These are phyloP conservation scores for Megaceryle maxima DNA, from an alignment of 2,113 vertebrate species.

Conservation along the genomic window DNA sequence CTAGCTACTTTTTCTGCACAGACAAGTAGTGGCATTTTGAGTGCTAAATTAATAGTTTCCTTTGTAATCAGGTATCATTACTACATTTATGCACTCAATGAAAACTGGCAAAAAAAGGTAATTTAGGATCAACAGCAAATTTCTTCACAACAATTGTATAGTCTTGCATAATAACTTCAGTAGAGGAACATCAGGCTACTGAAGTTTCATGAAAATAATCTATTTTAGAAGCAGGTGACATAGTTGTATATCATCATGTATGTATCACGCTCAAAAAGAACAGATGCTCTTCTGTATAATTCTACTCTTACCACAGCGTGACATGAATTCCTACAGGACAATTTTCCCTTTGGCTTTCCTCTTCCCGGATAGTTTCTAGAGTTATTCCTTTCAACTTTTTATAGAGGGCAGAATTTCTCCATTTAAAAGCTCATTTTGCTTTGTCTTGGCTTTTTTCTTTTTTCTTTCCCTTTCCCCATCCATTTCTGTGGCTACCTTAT, in stretches of 20 bases:
- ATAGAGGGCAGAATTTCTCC: background rate
- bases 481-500: background rate
- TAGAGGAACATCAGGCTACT: background rate
- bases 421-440: background rate
- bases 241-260: fast-evolving
- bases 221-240: background rate
- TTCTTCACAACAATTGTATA: background rate
- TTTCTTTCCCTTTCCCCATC: background rate
- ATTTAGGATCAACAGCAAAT: background rate
- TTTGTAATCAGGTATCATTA: slow-evolving; percentile 10
- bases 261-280: background rate
- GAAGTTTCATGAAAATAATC: background rate
- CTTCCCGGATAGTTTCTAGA: background rate
- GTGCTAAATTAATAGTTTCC: slow-evolving; percentile 6
- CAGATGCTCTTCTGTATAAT: background rate
- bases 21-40: background rate
- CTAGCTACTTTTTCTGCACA: background rate
- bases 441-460: background rate
- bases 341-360: background rate
- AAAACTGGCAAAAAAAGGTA: background rate
- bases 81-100: background rate
- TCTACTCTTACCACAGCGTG: background rate
- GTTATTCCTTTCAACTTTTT: background rate
- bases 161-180: background rate
- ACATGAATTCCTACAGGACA: background rate